Conservation (phyloP, 2,113 vertebrate genomes). For the Hoplias malabaricus region DNA sequence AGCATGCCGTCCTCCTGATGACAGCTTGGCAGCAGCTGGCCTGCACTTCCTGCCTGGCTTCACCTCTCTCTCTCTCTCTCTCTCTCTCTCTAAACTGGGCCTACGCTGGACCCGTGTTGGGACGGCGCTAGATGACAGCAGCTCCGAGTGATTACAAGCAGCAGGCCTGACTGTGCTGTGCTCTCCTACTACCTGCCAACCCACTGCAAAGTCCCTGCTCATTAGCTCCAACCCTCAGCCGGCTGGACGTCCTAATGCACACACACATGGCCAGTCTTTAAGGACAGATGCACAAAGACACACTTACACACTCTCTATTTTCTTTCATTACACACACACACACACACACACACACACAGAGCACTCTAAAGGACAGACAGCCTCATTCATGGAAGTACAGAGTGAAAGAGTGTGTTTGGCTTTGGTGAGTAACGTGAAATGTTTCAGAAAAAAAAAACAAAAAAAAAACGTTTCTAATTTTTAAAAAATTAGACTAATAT, state of each 20-base stretch:
- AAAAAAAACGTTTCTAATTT: too few species aligned
- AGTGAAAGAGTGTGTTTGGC: too few species aligned
- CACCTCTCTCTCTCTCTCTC: slow-evolving; percentile 30
- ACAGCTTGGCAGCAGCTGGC: slow-evolving; percentile 62
- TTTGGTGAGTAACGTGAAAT: too few species aligned
- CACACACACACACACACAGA: background rate
- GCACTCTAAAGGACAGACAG: background rate
- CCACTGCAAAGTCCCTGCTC: slow-evolving; percentile 56
- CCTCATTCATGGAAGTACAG: too few species aligned
- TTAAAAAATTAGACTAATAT: too few species aligned
- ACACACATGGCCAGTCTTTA: slow-evolving; percentile 12
- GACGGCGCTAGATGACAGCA: slow-evolving; percentile 61
- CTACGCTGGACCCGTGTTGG: slow-evolving; percentile 29
- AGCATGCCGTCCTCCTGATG: slow-evolving; percentile 58
- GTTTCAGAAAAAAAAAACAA: too few species aligned
- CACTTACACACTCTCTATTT: background rate
- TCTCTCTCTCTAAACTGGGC: slow-evolving; percentile 28
- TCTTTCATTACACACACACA: background rate
- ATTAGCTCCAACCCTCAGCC: slow-evolving; percentile 50
- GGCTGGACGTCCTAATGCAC: slow-evolving; percentile 7
- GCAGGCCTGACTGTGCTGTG: slow-evolving; percentile 55
- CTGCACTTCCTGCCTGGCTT: slow-evolving; percentile 49
- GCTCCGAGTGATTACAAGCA: slow-evolving; percentile 72
- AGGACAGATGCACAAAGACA: slow-evolving; percentile 15
- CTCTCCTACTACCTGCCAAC: slow-evolving; percentile 44